phyloP scores from a whole-genome alignment of 2,888 invertebrate species.

The Epiperipatus broadwayi region DNA sequence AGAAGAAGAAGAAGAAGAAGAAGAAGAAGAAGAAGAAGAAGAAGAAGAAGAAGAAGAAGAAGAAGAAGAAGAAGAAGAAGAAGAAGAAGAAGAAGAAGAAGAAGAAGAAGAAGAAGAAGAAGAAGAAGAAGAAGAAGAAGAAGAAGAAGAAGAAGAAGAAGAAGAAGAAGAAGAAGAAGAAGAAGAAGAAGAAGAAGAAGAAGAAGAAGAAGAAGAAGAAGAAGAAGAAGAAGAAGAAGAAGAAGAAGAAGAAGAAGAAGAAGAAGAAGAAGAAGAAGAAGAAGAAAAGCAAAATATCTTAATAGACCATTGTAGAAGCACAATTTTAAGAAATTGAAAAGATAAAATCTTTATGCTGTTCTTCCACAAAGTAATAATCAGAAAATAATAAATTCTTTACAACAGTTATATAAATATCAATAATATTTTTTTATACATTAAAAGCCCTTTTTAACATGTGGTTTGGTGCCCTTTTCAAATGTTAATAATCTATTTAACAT shows the following conservation, averaged over 20 bases:
- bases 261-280: slow-evolving; percentile 7
- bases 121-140: slow-evolving; percentile 10
- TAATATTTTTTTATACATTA: too few relatives aligned
- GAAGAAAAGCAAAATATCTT: too few relatives aligned
- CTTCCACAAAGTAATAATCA: too few relatives aligned
- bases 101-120: background rate
- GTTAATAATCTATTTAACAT: too few relatives aligned
- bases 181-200: slow-evolving; percentile 10
- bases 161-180: too few relatives aligned
- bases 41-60: background rate
- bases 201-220: slow-evolving; percentile 8
- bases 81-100: slow-evolving; percentile 5
- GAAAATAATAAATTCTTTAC: too few relatives aligned
- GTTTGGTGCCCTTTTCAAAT: too few relatives aligned
- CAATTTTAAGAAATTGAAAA: slow-evolving; percentile 14
- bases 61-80: slow-evolving; percentile 1
- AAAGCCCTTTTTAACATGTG: too few relatives aligned
- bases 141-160: too few relatives aligned
- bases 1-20: slow-evolving; percentile 1
- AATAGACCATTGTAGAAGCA: background rate
- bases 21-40: slow-evolving; percentile 9
- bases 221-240: slow-evolving; percentile 9
- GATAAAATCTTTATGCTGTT: too few relatives aligned
- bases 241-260: background rate
- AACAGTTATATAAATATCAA: too few relatives aligned